Percentiles rank a stretch among this genome's conserved stretches.
Evolutionary conservation across 2,113 vertebrate genomes (phyloP).

Genomic region (Colistium nudipinnis): DNA sequence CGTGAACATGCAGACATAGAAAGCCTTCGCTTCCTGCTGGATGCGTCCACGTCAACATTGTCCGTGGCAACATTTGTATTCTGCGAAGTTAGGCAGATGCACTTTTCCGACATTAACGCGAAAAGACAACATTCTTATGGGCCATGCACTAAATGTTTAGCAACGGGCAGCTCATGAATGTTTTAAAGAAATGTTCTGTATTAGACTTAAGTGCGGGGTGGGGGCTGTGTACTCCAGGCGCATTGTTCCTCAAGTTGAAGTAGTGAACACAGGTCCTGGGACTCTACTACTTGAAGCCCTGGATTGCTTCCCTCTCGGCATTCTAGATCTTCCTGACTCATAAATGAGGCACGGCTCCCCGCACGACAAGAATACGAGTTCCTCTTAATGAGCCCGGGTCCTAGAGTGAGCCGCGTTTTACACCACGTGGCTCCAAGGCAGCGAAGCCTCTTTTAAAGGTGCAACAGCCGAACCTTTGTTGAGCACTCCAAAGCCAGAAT

Average conservation of each 20-base stretch:
- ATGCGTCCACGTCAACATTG: constrained; percentile 31
- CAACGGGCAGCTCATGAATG: constrained; percentile 47
- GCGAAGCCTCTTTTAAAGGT: constrained; percentile 53
- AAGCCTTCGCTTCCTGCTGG: constrained; percentile 1
- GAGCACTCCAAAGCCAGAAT: constrained; percentile 45
- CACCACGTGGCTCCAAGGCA: constrained; percentile 60
- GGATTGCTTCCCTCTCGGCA: constrained; percentile 53
- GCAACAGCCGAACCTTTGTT: constrained; percentile 53
- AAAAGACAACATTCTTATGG: constrained; percentile 36
- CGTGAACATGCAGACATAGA: constrained; percentile 39
- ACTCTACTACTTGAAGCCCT: constrained; percentile 61
- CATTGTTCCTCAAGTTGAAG: constrained; percentile 53
- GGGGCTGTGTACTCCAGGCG: constrained; percentile 31
- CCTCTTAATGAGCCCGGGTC: constrained; percentile 63
- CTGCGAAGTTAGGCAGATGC: constrained; percentile 12
- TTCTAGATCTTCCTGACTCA: constrained; percentile 51
- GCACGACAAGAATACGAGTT: constrained; percentile 63
- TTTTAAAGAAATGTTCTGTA: constrained; percentile 43
- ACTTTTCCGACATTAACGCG: constrained; percentile 50
- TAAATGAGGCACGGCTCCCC: constrained; percentile 56
- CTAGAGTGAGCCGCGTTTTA: constrained; percentile 52
- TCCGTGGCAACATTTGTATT: constrained; percentile 18
- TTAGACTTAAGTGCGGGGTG: constrained; percentile 46
- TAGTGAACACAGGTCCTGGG: constrained; percentile 65
- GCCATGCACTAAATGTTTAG: constrained; percentile 27